Conservation (phyloP, 2,888 invertebrate genomes). For the Folsomia candida region DNA sequence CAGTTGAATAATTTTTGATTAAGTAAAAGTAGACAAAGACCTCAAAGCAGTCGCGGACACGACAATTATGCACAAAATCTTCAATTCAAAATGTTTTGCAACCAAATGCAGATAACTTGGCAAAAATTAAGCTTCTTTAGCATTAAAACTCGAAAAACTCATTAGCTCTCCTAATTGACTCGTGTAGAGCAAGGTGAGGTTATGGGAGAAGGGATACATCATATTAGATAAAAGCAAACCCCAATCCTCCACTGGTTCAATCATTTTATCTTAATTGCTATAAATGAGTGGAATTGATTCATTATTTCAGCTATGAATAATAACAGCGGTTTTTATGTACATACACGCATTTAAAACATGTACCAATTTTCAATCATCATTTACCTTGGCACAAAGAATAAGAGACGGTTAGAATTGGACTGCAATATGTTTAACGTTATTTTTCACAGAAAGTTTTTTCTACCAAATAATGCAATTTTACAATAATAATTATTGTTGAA, state of each 20-base stretch:
- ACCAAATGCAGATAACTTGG: background rate
- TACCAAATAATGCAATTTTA: background rate
- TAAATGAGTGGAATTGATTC: background rate
- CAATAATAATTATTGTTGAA: background rate
- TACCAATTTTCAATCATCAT: background rate
- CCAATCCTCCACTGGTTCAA: background rate
- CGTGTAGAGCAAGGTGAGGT: background rate
- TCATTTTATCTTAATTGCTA: background rate
- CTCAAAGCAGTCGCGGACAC: background rate
- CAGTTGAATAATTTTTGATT: background rate
- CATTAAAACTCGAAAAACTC: background rate
- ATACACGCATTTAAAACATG: background rate
- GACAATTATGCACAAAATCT: background rate
- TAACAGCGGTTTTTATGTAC: background rate
- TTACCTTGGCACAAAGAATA: conserved; percentile 3
- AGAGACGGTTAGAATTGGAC: background rate
- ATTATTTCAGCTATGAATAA: background rate
- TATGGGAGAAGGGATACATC: too few relatives aligned
- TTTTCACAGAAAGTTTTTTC: background rate
- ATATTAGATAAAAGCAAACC: background rate
- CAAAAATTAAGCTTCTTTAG: background rate
- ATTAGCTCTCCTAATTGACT: background rate
- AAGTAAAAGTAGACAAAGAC: background rate
- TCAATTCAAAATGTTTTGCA: background rate
- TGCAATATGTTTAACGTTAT: background rate